These are phyloP conservation scores for Cryptus viduatorius DNA, from an alignment of 2,888 invertebrate genomes.

Conservation along the genomic window DNA sequence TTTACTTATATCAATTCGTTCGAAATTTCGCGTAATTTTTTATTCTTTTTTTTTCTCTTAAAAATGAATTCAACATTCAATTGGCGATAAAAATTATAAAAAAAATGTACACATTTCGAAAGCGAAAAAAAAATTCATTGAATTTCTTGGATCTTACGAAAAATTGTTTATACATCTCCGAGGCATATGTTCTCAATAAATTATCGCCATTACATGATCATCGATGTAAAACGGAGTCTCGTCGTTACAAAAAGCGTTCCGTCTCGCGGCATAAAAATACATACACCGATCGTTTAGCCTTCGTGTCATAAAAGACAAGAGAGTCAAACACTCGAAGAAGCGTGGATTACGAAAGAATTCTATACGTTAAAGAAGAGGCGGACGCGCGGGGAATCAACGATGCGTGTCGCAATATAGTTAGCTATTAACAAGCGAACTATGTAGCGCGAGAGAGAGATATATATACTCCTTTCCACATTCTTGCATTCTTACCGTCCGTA, in stretches of 20 bases:
- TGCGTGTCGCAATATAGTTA: conserved; percentile 46
- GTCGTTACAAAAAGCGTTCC: background rate
- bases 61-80: too few species aligned
- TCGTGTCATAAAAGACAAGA: conserved; percentile 56
- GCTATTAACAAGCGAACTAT: conserved; percentile 17
- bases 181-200: conserved; percentile 38
- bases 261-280: conserved; percentile 19
- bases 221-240: background rate
- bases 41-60: too few species aligned
- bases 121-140: background rate
- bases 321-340: conserved; percentile 49
- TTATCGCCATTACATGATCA: conserved; percentile 37
- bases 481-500: conserved; percentile 46
- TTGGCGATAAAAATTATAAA: too few species aligned
- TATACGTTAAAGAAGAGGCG: background rate
- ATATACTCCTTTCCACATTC: conserved; percentile 50
- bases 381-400: conserved; percentile 20
- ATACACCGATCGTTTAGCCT: conserved; percentile 53
- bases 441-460: background rate
- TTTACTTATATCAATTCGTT: too few species aligned
- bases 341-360: conserved; percentile 58
- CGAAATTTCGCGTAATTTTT: too few species aligned
- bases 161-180: background rate
- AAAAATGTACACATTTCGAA: too few species aligned
- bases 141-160: background rate